phyloP scores from a whole-genome alignment of 1,140 invertebrate genomes.

The Drosophila parvula region DNA sequence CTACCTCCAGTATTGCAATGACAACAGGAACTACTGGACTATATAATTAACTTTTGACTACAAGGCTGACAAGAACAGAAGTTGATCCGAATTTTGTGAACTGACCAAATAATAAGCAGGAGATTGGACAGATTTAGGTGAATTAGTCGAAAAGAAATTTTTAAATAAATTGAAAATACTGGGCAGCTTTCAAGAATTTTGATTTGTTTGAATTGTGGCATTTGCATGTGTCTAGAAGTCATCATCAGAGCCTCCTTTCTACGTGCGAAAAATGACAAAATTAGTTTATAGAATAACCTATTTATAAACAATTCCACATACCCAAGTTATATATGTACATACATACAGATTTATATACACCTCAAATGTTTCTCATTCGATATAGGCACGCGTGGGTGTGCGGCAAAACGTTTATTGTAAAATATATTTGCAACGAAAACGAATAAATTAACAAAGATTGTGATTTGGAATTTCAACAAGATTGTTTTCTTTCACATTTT shows the following conservation, averaged over 20 bases:
- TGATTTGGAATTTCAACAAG: conserved; percentile 14
- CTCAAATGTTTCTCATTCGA: conserved; percentile 58
- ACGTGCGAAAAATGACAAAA: conserved; percentile 75
- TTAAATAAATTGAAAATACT: conserved; percentile 26
- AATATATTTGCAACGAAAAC: conserved; percentile 18
- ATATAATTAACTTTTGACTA: too few relatives aligned
- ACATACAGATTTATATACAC: conserved; percentile 9
- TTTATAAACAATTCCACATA: conserved; percentile 53
- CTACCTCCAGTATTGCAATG: too few relatives aligned
- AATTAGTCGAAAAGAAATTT: background rate
- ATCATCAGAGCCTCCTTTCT: conserved; percentile 46
- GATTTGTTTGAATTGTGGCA: conserved; percentile 70
- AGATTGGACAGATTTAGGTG: background rate
- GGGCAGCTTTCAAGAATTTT: conserved; percentile 61
- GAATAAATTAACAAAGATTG: conserved; percentile 28
- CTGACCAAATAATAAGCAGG: conserved; percentile 10
- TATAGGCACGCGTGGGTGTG: conserved; percentile 41
- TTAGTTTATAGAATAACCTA: conserved; percentile 59
- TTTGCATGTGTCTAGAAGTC: conserved; percentile 69
- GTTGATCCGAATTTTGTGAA: background rate
- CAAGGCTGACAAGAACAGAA: too few relatives aligned
- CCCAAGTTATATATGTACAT: background rate
- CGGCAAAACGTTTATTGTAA: conserved; percentile 46
- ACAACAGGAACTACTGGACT: too few relatives aligned
- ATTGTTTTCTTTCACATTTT: conserved; percentile 8